Conservation (phyloP, 2,113 vertebrate species). For the Phocoena sinus region DNA sequence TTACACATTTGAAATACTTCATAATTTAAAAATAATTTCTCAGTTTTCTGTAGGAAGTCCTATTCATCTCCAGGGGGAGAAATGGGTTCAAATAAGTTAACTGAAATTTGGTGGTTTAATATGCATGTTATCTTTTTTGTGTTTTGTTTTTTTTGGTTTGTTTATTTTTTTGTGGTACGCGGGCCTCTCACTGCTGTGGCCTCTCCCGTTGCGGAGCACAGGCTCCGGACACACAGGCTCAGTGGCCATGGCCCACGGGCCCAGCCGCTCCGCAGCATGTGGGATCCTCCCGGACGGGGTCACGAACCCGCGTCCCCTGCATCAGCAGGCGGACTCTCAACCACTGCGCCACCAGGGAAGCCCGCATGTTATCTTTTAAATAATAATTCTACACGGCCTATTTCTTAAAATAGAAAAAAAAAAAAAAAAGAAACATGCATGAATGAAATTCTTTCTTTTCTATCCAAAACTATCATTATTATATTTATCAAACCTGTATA, state of each 20-base stretch:
- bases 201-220: too few relatives aligned
- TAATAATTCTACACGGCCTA: background rate
- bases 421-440: background rate
- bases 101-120: background rate
- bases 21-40: background rate
- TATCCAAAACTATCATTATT: background rate
- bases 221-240: too few relatives aligned
- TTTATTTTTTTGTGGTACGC: too few relatives aligned
- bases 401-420: slow-evolving; percentile 1
- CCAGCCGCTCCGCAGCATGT: too few relatives aligned
- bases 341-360: too few relatives aligned
- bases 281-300: too few relatives aligned
- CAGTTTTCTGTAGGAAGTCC: background rate
- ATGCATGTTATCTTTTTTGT: background rate
- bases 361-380: background rate
- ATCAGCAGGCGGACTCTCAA: too few relatives aligned
- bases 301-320: too few relatives aligned
- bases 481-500: background rate
- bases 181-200: too few relatives aligned
- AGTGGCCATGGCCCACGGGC: too few relatives aligned
- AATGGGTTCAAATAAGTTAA: background rate
- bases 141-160: too few relatives aligned
- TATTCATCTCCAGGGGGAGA: background rate
- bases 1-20: background rate
- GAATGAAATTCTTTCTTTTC: background rate